Evolutionary conservation across 2,113 vertebrate species (phyloP), one percentile per base, ranked within the genome.

Genomic region (Megaptera novaeangliae): DNA sequence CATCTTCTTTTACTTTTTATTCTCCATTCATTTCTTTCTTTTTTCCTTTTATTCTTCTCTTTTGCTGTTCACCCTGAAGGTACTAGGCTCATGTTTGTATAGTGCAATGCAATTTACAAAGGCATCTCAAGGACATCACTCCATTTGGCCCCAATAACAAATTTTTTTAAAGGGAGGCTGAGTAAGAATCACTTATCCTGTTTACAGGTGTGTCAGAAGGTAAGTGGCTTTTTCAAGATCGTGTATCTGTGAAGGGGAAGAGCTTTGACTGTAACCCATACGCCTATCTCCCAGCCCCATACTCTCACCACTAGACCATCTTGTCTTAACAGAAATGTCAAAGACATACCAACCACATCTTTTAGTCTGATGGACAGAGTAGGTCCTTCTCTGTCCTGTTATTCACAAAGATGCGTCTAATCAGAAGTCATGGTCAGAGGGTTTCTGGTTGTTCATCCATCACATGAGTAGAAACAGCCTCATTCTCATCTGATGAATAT

Each of bases 331-430:
- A 74, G n/a, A 83, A 94, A 74, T 74, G 49, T 75, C 23, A 29
- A 41, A 74, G 13, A 85, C 27, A 80, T 49, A 55, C 66, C 78
- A 68, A 21, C 3, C 66, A 36, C 2, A 6, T 63, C 20, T 44
- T 93, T 82, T 14, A 57, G 61, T 61, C 85, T 49, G 18, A 71
- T n/a, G 80, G 72, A 41, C 41, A 90, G 52, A 96, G 25, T 21
- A 78, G 34, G 6, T 44, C 18, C 41, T 95, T 78, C 27, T 34
- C 69, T 49, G 9, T n/a, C 39, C 29, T 91, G 31, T 78, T 46
- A 74, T 25, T 96, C 46, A 72, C 18, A 39, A 89, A 93, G 85
- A 39, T 57, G n/a, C 72, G 36, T 96, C 84, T 95, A 88, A 64
- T 81, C 74, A 96, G 64, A 69, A 93, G 57, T 75, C 8, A 7